Conservation (phyloP, 2,888 invertebrate species). For the Elegia similella region DNA sequence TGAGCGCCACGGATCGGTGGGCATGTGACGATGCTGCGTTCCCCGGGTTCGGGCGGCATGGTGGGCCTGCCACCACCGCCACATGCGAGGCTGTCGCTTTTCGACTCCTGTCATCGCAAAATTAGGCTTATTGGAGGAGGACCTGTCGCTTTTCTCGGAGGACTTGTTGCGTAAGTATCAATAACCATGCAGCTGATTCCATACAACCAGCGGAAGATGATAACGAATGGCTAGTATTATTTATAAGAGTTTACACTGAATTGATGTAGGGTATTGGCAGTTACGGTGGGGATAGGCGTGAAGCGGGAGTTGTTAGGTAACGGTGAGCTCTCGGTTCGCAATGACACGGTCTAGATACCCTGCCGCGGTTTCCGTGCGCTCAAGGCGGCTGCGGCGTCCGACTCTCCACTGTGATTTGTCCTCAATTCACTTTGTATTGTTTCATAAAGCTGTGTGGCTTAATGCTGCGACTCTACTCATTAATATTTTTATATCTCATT, state of each 20-base stretch:
- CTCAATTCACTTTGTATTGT: conserved; percentile 23
- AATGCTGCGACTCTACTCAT: not conserved
- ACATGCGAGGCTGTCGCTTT: conserved; percentile 83
- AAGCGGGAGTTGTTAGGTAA: conserved; percentile 17
- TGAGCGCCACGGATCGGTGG: conserved; percentile 48
- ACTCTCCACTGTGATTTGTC: conserved; percentile 20
- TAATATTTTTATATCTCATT: too few relatives aligned
- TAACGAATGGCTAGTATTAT: too few relatives aligned
- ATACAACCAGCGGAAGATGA: not conserved
- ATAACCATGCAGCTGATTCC: not conserved
- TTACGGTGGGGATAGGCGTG: not conserved
- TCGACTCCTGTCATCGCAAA: conserved; percentile 88
- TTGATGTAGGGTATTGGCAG: not conserved
- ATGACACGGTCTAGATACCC: conserved; percentile 26
- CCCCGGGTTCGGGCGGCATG: conserved; percentile 37
- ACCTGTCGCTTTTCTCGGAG: conserved; percentile 84
- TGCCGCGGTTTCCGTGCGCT: conserved; percentile 24
- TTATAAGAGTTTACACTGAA: not conserved
- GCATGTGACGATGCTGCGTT: conserved; percentile 28
- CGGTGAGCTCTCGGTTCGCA: conserved; percentile 21
- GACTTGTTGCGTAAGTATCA: conserved; percentile 86
- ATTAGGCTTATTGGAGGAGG: conserved; percentile 86
- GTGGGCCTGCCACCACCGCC: conserved; percentile 66
- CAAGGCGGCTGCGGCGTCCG: conserved; percentile 19
- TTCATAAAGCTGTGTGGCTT: too few relatives aligned